Percentiles rank a stretch among this genome's conserved stretches.
These are phyloP conservation scores for Anableps anableps DNA, from an alignment of 2,797 vertebrate genomes.

Conservation along the genomic window DNA sequence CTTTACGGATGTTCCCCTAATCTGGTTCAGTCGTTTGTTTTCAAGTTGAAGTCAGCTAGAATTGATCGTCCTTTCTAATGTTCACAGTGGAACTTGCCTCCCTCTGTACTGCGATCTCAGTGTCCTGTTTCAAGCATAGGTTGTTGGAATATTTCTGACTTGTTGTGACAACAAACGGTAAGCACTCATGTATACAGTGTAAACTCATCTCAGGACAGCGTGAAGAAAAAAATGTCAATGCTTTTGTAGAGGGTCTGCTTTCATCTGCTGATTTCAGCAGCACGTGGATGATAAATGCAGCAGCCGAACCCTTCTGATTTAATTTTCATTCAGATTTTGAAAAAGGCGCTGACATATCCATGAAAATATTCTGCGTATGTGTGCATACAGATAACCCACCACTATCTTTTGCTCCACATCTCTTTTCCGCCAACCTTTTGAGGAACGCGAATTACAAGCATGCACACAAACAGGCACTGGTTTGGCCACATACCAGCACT, in stretches of 20 bases:
- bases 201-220: conserved; percentile 49
- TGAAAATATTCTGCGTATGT: conserved; percentile 42
- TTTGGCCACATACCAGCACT: conserved; percentile 69
- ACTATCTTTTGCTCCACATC: conserved; percentile 35
- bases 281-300: background rate
- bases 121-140: conserved; percentile 55
- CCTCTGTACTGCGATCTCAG: conserved; percentile 36
- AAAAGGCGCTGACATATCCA: background rate
- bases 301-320: background rate
- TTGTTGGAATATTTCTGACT: conserved; percentile 58
- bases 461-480: conserved; percentile 50
- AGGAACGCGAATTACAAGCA: conserved; percentile 46
- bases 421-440: conserved; percentile 8
- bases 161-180: conserved; percentile 72
- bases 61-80: conserved; percentile 14
- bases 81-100: conserved; percentile 48
- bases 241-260: conserved; percentile 12
- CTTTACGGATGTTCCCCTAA: conserved; percentile 21
- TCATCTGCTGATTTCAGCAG: background rate
- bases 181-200: conserved; percentile 67
- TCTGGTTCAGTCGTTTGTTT: conserved; percentile 50
- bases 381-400: conserved; percentile 28
- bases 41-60: conserved; percentile 30
- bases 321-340: background rate
- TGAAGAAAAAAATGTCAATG: conserved; percentile 10